phyloP scores from a whole-genome alignment of 2,888 invertebrate species.

The Epirrita christyi region DNA sequence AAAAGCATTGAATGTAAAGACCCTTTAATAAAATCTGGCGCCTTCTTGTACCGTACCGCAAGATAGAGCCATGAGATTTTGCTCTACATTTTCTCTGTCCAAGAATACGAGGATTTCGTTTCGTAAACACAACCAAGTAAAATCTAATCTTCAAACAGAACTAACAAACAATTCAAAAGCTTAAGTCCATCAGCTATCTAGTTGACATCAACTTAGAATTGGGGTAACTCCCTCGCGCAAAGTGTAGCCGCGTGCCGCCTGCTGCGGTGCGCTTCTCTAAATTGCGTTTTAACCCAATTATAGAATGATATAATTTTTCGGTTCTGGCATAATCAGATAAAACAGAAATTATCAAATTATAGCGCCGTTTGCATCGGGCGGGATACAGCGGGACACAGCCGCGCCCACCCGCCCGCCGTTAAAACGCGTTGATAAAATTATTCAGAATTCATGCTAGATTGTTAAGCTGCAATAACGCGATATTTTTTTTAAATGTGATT shows the following conservation, averaged over 20 bases:
- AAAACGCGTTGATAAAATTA: conserved; percentile 49
- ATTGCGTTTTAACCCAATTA: conserved; percentile 85
- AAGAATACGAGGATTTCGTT: no score
- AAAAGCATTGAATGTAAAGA: no score
- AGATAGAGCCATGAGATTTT: neutral
- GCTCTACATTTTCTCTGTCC: conserved; percentile 3
- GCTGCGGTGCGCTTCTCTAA: conserved; percentile 77
- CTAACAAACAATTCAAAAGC: conserved; percentile 8
- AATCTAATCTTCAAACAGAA: neutral
- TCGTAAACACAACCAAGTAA: no score
- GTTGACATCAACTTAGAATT: conserved; percentile 29
- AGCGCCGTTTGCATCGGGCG: conserved; percentile 68
- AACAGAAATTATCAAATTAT: conserved; percentile 78
- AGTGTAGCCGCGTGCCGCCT: conserved; percentile 55
- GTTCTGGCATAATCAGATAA: conserved; percentile 81
- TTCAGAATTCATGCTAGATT: conserved; percentile 38
- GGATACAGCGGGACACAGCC: conserved; percentile 44
- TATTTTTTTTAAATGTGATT: conserved; percentile 27
- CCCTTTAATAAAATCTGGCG: neutral
- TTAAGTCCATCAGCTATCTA: conserved; percentile 15
- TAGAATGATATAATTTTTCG: conserved; percentile 82
- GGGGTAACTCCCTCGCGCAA: conserved; percentile 35
- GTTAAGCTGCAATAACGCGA: conserved; percentile 27
- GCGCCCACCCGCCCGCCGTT: conserved; percentile 21
- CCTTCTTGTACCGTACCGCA: neutral